Conservation (phyloP, 1,140 invertebrate species). For the Apis mellifera region Amel_HAv3.1 CM009941.2:3200501-3201000, state of each 20-base stretch:
- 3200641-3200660: background rate
- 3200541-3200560: background rate
- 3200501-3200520: constrained; percentile 15
- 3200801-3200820: background rate
- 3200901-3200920: too few species aligned
- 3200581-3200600: background rate
- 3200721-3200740: background rate
- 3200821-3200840: background rate
- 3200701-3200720: background rate
- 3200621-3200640: background rate
- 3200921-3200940: too few species aligned
- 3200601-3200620: background rate
- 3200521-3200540: background rate
- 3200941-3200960: too few species aligned
- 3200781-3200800: background rate
- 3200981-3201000: too few species aligned
- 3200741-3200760: background rate
- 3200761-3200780: background rate
- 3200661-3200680: background rate
- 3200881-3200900: background rate
- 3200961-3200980: too few species aligned
- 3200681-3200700: background rate
- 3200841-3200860: constrained; percentile 19
- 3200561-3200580: too few species aligned
- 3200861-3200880: constrained; percentile 26